These are phyloP conservation scores for Brachionus asplanchnoidis DNA, from an alignment of 1,140 invertebrate species.

Conservation along the genomic window DNA sequence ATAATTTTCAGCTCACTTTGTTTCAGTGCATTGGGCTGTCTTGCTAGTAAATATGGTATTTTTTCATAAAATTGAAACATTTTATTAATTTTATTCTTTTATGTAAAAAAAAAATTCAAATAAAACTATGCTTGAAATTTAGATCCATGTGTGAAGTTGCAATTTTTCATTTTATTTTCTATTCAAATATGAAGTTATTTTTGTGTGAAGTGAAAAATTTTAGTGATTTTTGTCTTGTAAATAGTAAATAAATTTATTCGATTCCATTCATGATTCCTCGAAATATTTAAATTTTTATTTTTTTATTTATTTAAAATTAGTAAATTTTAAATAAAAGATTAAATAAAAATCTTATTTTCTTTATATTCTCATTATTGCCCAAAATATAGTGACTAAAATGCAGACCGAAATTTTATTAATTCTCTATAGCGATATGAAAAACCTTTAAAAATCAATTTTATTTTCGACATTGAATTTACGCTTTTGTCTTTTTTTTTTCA, in stretches of 20 bases:
- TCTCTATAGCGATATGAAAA: too few relatives aligned
- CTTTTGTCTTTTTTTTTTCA: too few relatives aligned
- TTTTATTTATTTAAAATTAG: too few relatives aligned
- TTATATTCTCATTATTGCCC: too few relatives aligned
- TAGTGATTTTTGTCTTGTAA: not conserved
- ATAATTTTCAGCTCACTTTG: not conserved
- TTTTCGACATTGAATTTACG: too few relatives aligned
- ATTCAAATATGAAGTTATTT: not conserved
- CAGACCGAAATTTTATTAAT: too few relatives aligned
- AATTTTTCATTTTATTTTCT: slow-evolving; percentile 15
- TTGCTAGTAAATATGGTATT: not conserved
- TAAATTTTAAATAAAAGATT: too few relatives aligned
- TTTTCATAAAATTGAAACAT: slow-evolving; percentile 16
- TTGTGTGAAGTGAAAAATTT: not conserved
- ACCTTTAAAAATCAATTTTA: too few relatives aligned
- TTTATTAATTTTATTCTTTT: not conserved
- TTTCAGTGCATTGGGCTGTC: not conserved
- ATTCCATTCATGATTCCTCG: too few relatives aligned
- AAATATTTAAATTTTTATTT: too few relatives aligned
- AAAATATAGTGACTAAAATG: too few relatives aligned
- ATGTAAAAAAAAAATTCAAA: not conserved
- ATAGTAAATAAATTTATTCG: not conserved
- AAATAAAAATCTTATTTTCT: too few relatives aligned
- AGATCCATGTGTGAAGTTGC: slow-evolving; percentile 30
- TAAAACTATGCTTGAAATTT: not conserved